phyloP scores from a whole-genome alignment of 2,888 invertebrate species.

The Drosophila neotestacea region DNA sequence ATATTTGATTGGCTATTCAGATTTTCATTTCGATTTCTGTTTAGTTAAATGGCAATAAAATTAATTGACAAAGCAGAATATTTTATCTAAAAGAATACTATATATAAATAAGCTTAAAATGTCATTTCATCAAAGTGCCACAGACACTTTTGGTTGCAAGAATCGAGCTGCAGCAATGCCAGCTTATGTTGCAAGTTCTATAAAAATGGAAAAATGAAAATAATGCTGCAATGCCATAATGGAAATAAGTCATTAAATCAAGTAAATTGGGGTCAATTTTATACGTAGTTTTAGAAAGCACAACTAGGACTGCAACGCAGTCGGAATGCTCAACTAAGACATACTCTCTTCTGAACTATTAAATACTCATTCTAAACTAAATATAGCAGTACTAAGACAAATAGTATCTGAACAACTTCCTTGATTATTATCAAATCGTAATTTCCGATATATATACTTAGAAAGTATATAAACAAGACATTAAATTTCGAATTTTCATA shows the following conservation, averaged over 20 bases:
- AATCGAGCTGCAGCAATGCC: background rate
- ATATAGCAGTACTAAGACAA: background rate
- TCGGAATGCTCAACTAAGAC: background rate
- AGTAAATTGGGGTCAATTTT: conserved; percentile 50
- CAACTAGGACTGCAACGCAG: background rate
- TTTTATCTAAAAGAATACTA: conserved; percentile 9
- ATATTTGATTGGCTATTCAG: conserved; percentile 22
- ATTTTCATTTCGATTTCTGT: conserved; percentile 2
- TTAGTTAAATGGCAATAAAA: conserved; percentile 36
- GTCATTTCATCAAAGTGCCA: conserved; percentile 2
- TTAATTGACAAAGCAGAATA: conserved; percentile 31
- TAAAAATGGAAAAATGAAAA: conserved; percentile 1
- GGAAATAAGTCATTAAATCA: conserved; percentile 53
- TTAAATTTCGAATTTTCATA: too few species aligned
- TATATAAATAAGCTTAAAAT: conserved; percentile 7
- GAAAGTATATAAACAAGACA: background rate
- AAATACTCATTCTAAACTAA: too few species aligned
- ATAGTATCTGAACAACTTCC: background rate
- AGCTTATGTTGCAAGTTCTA: background rate
- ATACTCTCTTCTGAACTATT: background rate
- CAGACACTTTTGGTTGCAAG: background rate
- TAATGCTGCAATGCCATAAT: conserved; percentile 28
- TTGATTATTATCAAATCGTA: background rate
- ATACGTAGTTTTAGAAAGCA: conserved; percentile 37
- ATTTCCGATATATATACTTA: background rate